A percentile compares a stretch with the other conserved stretches of the same genome.
Evolutionary conservation across 2,797 vertebrate species (phyloP).

Genomic region (Takifugu ocellatus): DNA sequence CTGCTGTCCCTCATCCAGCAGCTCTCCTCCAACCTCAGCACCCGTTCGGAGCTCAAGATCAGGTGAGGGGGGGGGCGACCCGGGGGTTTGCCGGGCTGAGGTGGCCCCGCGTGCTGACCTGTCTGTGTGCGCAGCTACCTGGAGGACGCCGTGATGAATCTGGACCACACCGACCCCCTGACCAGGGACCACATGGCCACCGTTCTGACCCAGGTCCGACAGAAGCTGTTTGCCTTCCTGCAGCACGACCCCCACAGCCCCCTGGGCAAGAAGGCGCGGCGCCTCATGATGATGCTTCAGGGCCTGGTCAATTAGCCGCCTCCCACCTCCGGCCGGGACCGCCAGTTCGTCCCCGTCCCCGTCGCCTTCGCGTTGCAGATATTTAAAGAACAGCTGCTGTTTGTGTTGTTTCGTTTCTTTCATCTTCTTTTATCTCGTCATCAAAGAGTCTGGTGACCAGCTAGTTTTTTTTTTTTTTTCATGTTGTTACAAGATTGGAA

Average conservation of each 20-base stretch:
- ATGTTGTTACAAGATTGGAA: no score
- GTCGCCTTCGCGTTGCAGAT: no score
- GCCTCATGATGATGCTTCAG: conserved; percentile 96
- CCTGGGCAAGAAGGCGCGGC: conserved; percentile 85
- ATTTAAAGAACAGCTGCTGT: no score
- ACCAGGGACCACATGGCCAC: conserved; percentile 97
- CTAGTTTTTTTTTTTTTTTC: no score
- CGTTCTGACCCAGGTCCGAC: conserved; percentile 89
- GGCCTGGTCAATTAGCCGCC: conserved; percentile 85
- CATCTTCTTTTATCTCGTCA: no score
- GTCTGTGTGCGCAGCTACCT: conserved; percentile 80
- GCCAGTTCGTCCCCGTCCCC: not conserved
- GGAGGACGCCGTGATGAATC: conserved; percentile 95
- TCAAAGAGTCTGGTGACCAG: no score
- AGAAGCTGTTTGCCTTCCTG: conserved; percentile 91
- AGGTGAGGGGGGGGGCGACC: conserved; percentile 71
- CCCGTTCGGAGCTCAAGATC: conserved; percentile 94
- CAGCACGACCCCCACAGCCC: conserved; percentile 89
- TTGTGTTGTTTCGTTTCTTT: no score
- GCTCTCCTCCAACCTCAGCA: conserved; percentile 91
- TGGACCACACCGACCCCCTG: conserved; percentile 94
- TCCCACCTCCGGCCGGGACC: not conserved
- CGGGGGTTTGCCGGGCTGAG: no score
- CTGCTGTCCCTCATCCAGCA: conserved; percentile 98
- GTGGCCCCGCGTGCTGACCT: not conserved